These are phyloP conservation scores for Puffinus mauretanicus DNA, from an alignment of 2,113 vertebrate genomes.

Conservation along the genomic window DNA sequence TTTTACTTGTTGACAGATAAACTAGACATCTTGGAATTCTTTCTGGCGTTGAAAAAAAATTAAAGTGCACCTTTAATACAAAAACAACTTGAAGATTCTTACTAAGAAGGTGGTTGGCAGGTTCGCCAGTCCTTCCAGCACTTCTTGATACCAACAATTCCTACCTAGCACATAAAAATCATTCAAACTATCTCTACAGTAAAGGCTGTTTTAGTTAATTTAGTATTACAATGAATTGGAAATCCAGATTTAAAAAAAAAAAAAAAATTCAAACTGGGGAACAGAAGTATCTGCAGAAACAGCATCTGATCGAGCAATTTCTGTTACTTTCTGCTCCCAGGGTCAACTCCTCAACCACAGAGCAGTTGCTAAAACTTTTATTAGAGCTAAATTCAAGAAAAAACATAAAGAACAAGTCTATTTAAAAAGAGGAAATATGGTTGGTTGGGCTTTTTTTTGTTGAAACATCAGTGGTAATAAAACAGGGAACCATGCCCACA, in stretches of 20 bases:
- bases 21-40: background rate
- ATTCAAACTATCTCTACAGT: background rate
- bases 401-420: background rate
- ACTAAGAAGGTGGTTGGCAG: background rate
- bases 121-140: background rate
- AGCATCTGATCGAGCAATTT: background rate
- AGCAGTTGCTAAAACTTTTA: conserved; percentile 10
- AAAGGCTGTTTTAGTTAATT: background rate
- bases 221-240: background rate
- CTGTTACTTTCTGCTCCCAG: background rate
- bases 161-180: background rate
- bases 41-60: background rate
- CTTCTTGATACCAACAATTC: background rate
- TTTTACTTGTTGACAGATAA: background rate
- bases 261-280: background rate
- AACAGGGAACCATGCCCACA: background rate
- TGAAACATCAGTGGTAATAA: background rate
- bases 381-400: background rate
- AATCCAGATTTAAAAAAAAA: background rate
- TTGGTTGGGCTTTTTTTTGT: background rate
- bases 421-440: background rate
- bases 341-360: background rate
- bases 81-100: background rate
- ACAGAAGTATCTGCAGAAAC: background rate
- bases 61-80: background rate